Evolutionary conservation across 2,888 invertebrate genomes (phyloP).

Genomic region (Helleia helle): DNA sequence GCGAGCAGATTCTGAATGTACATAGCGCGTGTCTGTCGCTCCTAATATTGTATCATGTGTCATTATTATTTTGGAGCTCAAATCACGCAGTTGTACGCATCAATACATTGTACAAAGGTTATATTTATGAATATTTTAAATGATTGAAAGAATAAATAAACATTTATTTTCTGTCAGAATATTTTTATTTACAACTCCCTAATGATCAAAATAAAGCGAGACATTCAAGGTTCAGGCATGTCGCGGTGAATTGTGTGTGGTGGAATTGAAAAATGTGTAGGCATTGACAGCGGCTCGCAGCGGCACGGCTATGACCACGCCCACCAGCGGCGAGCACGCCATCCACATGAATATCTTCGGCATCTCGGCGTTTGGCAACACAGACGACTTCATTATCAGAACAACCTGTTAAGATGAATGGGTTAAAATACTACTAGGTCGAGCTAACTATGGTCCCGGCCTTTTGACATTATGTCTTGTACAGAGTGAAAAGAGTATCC

Average conservation of each 20-base stretch:
- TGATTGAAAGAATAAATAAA: conserved; percentile 72
- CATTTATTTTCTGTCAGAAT: conserved; percentile 55
- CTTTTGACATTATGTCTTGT: no score
- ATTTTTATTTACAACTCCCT: conserved; percentile 14
- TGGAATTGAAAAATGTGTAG: conserved; percentile 27
- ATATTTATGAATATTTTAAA: conserved; percentile 70
- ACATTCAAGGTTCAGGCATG: no score
- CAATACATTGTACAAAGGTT: conserved; percentile 67
- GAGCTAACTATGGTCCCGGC: no score
- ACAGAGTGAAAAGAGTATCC: no score
- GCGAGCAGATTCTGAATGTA: conserved; percentile 12
- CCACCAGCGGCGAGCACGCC: conserved; percentile 33
- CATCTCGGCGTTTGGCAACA: conserved; percentile 33
- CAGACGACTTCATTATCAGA: conserved; percentile 31
- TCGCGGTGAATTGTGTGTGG: no score
- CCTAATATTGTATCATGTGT: conserved; percentile 9
- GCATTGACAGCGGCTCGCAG: conserved; percentile 41
- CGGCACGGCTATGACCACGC: conserved; percentile 34
- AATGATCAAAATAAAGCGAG: background rate
- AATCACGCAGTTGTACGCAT: conserved; percentile 36
- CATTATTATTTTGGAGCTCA: conserved; percentile 6
- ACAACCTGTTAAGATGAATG: conserved; percentile 34
- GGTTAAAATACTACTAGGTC: no score
- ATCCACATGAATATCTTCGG: conserved; percentile 28
- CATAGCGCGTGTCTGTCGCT: conserved; percentile 19